These are phyloP conservation scores for Aegotheles bennettii DNA, from an alignment of 2,113 vertebrate genomes.

Conservation along the genomic window DNA sequence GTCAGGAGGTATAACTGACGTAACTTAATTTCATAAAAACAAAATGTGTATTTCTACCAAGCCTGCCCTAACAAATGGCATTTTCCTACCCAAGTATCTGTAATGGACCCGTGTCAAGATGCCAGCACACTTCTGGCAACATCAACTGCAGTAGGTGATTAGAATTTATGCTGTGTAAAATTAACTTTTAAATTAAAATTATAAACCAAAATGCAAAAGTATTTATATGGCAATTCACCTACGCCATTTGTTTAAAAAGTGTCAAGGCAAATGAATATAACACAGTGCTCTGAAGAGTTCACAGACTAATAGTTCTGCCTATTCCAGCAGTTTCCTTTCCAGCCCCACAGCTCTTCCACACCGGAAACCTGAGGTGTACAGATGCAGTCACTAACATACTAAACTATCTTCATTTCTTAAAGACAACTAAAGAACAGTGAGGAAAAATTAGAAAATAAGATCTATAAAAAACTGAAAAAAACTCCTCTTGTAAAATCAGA, in stretches of 20 bases:
- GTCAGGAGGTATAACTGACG: not conserved
- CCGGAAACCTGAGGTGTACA: accelerated
- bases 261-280: not conserved
- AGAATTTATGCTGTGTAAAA: conserved; percentile 63
- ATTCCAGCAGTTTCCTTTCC: not conserved
- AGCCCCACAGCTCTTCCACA: not conserved
- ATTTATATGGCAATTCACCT: not conserved
- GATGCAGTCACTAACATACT: not conserved
- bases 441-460: not conserved
- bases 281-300: not conserved
- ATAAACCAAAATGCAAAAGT: conserved; percentile 5
- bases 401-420: not conserved
- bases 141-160: not conserved
- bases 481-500: not conserved
- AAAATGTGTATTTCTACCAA: not conserved
- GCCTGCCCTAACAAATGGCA: not conserved
- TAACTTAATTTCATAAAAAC: not conserved
- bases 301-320: not conserved
- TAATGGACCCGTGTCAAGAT: not conserved
- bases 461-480: not conserved
- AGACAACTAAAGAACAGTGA: not conserved
- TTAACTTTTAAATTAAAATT: conserved; percentile 48
- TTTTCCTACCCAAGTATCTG: not conserved
- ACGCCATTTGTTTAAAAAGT: not conserved
- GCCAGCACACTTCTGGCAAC: conserved; percentile 12